These are phyloP conservation scores for Pemphigus obesinymphae DNA, from an alignment of 1,140 invertebrate genomes.

Conservation along the genomic window DNA sequence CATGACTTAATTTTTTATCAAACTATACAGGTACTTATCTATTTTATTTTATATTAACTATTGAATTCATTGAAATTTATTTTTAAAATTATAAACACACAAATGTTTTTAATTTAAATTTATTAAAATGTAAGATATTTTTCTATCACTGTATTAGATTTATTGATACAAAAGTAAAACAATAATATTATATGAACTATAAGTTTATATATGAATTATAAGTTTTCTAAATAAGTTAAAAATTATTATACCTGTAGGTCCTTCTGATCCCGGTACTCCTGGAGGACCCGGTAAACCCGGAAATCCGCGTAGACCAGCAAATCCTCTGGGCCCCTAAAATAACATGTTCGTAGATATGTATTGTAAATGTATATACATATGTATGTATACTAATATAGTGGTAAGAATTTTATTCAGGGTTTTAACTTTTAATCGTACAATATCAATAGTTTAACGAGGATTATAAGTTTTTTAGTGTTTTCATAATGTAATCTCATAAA, in stretches of 20 bases:
- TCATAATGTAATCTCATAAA: too few species aligned
- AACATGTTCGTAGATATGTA: not conserved
- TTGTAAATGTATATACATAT: too few species aligned
- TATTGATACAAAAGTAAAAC: not conserved
- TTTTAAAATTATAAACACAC: too few species aligned
- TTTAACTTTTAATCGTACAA: too few species aligned
- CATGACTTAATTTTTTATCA: not conserved
- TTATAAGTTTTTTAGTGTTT: too few species aligned
- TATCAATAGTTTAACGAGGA: too few species aligned
- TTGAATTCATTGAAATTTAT: too few species aligned
- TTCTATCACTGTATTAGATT: not conserved
- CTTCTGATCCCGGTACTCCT: constrained; percentile 70
- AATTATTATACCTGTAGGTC: constrained; percentile 56
- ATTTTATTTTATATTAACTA: not conserved
- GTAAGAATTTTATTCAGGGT: too few species aligned
- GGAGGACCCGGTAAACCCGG: constrained; percentile 70
- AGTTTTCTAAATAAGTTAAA: not conserved
- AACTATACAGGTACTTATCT: not conserved
- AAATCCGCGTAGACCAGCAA: constrained; percentile 72
- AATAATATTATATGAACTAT: too few species aligned
- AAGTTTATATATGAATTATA: too few species aligned
- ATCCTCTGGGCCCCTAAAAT: constrained; percentile 71
- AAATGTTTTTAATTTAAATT: too few species aligned
- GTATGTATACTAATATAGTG: too few species aligned
- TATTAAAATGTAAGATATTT: not conserved